phyloP scores from a whole-genome alignment of 1,140 invertebrate species.

The Galleria mellonella region DNA sequence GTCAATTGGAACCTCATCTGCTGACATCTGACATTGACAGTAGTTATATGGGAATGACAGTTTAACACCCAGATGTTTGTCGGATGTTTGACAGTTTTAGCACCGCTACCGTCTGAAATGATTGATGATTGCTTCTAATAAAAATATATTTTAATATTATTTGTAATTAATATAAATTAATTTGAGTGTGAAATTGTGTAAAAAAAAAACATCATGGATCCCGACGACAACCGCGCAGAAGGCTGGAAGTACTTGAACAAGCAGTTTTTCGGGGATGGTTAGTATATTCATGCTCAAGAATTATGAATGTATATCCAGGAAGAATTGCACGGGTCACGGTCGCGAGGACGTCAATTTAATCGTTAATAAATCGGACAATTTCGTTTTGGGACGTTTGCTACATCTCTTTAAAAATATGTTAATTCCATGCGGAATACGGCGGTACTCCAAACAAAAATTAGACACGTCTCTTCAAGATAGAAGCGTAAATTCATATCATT shows the following conservation, averaged over 20 bases:
- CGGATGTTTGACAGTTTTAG: neutral
- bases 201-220: conserved; percentile 31
- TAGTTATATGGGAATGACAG: conserved; percentile 8
- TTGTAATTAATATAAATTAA: conserved; percentile 8
- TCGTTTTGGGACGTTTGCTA: neutral
- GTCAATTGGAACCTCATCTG: too few relatives aligned
- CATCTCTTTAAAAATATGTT: neutral
- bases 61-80: neutral
- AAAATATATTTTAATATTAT: conserved; percentile 4
- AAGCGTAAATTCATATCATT: too few relatives aligned
- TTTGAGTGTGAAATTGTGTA: neutral
- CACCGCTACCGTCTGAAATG: conserved; percentile 1
- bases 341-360: conserved; percentile 11
- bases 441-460: neutral
- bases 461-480: too few relatives aligned
- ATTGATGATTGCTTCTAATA: conserved; percentile 8
- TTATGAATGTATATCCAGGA: conserved; percentile 5
- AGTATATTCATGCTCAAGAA: conserved; percentile 22
- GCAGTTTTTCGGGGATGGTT: conserved; percentile 71
- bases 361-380: neutral
- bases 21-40: conserved; percentile 23
- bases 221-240: conserved; percentile 60
- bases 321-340: conserved; percentile 13
- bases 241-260: conserved; percentile 74
- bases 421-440: neutral